phyloP scores from a whole-genome alignment of 2,113 vertebrate genomes.

The Eolophus roseicapilla region DNA sequence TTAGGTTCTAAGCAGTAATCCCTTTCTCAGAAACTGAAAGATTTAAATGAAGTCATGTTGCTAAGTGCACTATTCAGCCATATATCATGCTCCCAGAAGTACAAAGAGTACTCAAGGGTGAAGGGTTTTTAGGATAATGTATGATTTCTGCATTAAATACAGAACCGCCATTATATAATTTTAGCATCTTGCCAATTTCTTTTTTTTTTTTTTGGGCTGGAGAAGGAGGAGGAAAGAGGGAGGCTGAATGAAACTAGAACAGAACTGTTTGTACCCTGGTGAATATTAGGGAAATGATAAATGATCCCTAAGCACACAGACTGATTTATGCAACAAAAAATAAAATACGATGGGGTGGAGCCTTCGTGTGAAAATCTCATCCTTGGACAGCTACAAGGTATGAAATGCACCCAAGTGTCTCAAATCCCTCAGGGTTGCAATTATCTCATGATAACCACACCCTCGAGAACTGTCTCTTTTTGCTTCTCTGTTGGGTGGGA shows the following conservation, averaged over 20 bases:
- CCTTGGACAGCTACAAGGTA: constrained; percentile 30
- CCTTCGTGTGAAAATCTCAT: constrained; percentile 23
- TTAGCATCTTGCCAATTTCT: constrained; percentile 5
- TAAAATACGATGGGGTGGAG: neutral
- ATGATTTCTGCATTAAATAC: constrained; percentile 42
- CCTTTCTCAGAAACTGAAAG: constrained; percentile 43
- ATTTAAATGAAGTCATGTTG: constrained; percentile 45
- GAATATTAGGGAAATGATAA: constrained; percentile 51
- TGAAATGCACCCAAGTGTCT: constrained; percentile 36
- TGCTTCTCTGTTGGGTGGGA: neutral
- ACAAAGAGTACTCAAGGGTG: constrained; percentile 46
- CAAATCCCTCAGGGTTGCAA: neutral
- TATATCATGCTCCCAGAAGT: constrained; percentile 47
- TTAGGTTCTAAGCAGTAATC: constrained; percentile 36
- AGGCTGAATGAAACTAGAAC: neutral
- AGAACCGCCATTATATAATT: constrained; percentile 33
- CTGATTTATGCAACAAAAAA: constrained; percentile 45
- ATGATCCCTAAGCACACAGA: neutral
- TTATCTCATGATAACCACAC: constrained; percentile 41
- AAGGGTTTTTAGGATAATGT: constrained; percentile 41
- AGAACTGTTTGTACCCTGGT: constrained; percentile 26
- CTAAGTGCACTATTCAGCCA: neutral
- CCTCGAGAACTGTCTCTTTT: neutral
- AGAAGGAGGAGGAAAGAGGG: neutral
- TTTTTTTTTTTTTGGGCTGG: neutral